phyloP scores from a whole-genome alignment of 2,113 vertebrate species.

The Hemicordylus capensis region DNA sequence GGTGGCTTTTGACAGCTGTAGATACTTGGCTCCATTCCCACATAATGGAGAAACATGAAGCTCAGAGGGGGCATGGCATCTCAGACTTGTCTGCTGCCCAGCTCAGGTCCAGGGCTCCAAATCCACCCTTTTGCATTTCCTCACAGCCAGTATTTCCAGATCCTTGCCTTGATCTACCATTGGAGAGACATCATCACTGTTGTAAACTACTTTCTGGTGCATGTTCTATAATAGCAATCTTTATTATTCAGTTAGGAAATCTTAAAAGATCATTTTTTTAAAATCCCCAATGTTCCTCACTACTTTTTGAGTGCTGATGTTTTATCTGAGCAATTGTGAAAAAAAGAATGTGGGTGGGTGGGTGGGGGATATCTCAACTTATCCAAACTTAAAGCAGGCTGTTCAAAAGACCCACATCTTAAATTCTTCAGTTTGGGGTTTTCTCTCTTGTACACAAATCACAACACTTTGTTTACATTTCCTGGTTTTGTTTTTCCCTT shows the following conservation, averaged over 20 bases:
- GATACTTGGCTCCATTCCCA: not conserved
- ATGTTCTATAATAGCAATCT: not conserved
- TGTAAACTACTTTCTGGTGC: not conserved
- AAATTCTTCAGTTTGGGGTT: slow-evolving; percentile 27
- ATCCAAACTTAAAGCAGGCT: not conserved
- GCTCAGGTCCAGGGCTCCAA: not conserved
- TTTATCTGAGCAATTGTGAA: slow-evolving; percentile 5
- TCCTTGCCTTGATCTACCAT: not conserved
- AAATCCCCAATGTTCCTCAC: not conserved
- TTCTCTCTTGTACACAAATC: not conserved
- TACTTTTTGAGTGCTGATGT: not conserved
- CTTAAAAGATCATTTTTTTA: not conserved
- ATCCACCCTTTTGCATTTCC: not conserved
- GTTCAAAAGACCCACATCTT: slow-evolving; percentile 19
- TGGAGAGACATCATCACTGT: not conserved
- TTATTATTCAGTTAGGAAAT: not conserved
- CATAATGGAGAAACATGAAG: not conserved
- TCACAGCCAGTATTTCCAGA: not conserved
- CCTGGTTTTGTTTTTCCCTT: slow-evolving; percentile 32
- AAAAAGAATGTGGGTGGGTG: too few species aligned
- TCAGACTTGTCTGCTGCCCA: not conserved
- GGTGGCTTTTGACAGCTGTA: not conserved
- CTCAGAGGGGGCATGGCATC: not conserved
- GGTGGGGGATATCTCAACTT: slow-evolving; percentile 30
- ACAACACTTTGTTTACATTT: slow-evolving; percentile 44